Percentiles rank a stretch among this genome's conserved stretches.
phyloP scores from a whole-genome alignment of 2,113 vertebrate genomes.

The Calyptomena viridis region DNA sequence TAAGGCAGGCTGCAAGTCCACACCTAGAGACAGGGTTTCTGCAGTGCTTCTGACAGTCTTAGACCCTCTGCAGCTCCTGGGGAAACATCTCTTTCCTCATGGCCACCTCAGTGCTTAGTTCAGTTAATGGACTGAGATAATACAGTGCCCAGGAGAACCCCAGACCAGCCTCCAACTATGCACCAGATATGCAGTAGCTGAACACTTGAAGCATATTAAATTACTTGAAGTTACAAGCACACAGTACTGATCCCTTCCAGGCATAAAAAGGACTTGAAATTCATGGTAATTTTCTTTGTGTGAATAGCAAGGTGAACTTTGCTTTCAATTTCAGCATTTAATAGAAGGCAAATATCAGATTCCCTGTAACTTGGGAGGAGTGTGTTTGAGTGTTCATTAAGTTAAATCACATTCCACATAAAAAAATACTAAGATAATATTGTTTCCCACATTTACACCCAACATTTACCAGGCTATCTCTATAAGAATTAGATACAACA shows the following conservation, averaged over 20 bases:
- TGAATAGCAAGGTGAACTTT: neutral
- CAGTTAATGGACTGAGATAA: neutral
- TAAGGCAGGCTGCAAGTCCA: neutral
- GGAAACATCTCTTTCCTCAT: neutral
- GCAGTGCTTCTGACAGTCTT: neutral
- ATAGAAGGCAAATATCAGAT: neutral
- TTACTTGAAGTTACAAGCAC: neutral
- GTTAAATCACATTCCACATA: neutral
- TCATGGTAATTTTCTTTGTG: neutral
- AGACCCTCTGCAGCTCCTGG: neutral
- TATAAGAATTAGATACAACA: neutral
- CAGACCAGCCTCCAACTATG: neutral
- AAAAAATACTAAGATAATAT: neutral
- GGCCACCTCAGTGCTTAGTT: neutral
- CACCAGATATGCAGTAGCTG: neutral
- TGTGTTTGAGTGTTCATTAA: accelerated
- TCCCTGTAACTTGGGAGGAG: neutral
- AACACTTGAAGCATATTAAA: neutral
- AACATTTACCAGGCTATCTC: neutral
- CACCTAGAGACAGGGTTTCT: neutral
- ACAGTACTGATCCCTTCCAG: neutral
- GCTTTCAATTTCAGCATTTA: neutral
- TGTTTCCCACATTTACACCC: neutral
- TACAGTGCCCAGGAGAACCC: neutral
- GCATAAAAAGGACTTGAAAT: neutral